Base-by-base conservation (phyloP, 2,113 vertebrate genomes). In the Entomyzon cyanotis region DNA sequence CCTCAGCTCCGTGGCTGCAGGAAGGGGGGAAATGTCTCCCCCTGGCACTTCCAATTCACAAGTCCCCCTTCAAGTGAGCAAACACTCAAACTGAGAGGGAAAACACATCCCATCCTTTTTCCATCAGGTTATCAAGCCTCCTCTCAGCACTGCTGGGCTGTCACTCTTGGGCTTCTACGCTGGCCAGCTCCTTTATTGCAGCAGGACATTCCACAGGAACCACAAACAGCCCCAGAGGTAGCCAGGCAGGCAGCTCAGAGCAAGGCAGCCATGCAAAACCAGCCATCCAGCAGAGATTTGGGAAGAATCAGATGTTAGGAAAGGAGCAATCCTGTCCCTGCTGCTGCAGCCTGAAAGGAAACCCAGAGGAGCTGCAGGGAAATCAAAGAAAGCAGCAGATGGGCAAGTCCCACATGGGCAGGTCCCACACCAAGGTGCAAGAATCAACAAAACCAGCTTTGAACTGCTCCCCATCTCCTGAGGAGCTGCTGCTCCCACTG, bases 291-390 rank as follows among this genome's bases (percentile, higher is more conserved):
- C 39, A 46, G 0, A 2, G 15, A 30, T 13, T 52, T 67, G 87
- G 62, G 68, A 79, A 56, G 64, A 65, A 56, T 25, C 17, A 63
- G 84, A 11, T 0, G 9, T 20, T 11, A 55, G 59, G n/a, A n/a
- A 30, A 93, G 63, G 50, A 80, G 68, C 64, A 89, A 75, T 79
- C 63, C 83, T 79, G 41, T 15, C 62, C 68, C 75, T 0, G 8
- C 74, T 69, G 90, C 74, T 52, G 58, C 83, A n/a, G 46, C 87
- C 80, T 25, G 52, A 28, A 68, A 84, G 37, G 49, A 90, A 96
- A 86, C 50, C 68, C 95, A 46, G 63, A 67, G 90, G 50, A 83
- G 47, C 83, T 30, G 79, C 59, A 74, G 83, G 73, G 24, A 35
- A 83, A 94, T 39, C 44, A 63, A 62, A 53, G 58, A 0, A 30